Evolutionary conservation across 2,113 vertebrate species (phyloP), one percentile per base, ranked within the genome.

Genomic region (Elaphurus davidianus): DNA sequence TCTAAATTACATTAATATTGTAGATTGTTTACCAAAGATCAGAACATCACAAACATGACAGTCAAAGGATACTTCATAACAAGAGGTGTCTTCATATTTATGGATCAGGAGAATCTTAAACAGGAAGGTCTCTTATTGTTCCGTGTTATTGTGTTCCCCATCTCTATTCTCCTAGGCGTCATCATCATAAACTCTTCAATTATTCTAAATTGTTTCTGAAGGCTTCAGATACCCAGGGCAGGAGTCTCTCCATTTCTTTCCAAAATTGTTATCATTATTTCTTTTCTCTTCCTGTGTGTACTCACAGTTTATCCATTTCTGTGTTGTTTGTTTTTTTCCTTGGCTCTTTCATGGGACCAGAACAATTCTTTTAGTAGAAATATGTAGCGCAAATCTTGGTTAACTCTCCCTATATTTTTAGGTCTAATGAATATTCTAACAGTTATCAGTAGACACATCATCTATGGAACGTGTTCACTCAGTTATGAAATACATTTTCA

Each of bases 341-440:
- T 54, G 4, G 13, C 2, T 83, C 4, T 93, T 82, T 47, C 1
- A n/a, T 1, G 8, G 1, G 7, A 6, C 1, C 2, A 76, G n/a
- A 93, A 85, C 8, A 85, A 10, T 92, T 67, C n/a, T 21, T 95
- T 50, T 45, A 89, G 21, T 43, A 79, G 8, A 87, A 90, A 67
- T 7, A 76, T 14, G 25, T 27, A 59, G 2, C 9, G 45, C 6
- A 52, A 79, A 78, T 27, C 19, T 79, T 89, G 23, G 6, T 43
- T 85, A 92, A 95, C 4, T n/a, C n/a, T 43, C 4, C 2, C 12
- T 74, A 9, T 57, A 57, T 19, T 59, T 95, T 89, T 59, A 36
- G 3, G 25, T 17, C 9, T 33, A 94, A 71, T 30, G 14, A 15
- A 12, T 50, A 50, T 28, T 62, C 2, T 92, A 33, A 33, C 3